Conservation (phyloP, 2,797 vertebrate genomes). For the Cephalopachus bancanus region DNA sequence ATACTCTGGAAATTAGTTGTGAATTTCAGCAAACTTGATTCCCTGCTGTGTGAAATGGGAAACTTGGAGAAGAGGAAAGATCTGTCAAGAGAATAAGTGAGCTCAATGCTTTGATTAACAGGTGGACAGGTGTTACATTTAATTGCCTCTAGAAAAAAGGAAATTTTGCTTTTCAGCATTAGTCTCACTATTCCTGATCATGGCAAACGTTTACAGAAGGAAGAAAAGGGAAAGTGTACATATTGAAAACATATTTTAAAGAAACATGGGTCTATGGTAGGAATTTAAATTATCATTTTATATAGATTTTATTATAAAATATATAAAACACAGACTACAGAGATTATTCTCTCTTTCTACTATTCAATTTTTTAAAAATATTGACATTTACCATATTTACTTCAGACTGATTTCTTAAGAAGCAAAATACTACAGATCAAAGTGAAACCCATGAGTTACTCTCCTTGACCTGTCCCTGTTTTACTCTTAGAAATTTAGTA, state of each 20-base stretch:
- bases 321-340: not conserved
- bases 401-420: not conserved
- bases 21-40: constrained; percentile 36
- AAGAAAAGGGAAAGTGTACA: not conserved
- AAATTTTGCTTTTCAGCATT: constrained; percentile 79
- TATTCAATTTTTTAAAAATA: not conserved
- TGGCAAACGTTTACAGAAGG: not conserved
- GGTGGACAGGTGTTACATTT: constrained; percentile 81
- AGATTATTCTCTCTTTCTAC: not conserved
- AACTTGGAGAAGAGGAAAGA: constrained; percentile 59
- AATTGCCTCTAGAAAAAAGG: constrained; percentile 77
- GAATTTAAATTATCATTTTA: constrained; percentile 39
- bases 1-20: constrained; percentile 30
- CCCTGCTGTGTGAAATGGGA: constrained; percentile 69
- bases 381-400: not conserved
- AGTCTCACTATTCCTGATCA: constrained; percentile 66
- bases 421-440: not conserved
- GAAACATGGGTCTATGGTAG: not conserved
- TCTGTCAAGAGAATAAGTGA: constrained; percentile 67
- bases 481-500: constrained; percentile 2
- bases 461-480: not conserved
- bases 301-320: not conserved
- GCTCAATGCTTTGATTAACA: constrained; percentile 81
- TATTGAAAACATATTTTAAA: not conserved
- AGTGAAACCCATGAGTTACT: not conserved